Conservation (phyloP, 2,888 invertebrate species). For the Mesorhabditis belari region DNA sequence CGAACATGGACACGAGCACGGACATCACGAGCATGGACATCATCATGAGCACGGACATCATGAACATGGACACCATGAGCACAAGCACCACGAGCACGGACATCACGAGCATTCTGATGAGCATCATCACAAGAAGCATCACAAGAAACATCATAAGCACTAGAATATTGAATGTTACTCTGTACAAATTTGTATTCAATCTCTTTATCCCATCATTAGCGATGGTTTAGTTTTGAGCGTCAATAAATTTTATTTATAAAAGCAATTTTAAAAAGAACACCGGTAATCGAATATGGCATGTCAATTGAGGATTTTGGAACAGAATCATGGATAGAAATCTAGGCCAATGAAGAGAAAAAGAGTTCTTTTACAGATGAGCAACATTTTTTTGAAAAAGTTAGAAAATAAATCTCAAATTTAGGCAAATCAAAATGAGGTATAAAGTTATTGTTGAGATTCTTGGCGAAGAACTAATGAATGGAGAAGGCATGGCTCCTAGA, state of each 20-base stretch:
- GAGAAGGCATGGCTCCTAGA: slow-evolving; percentile 18
- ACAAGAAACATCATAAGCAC: not conserved
- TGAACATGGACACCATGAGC: not conserved
- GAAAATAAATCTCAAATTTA: no score
- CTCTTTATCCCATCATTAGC: not conserved
- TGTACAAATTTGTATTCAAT: not conserved
- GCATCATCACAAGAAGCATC: not conserved
- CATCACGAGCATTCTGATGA: not conserved
- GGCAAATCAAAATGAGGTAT: no score
- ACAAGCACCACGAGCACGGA: not conserved
- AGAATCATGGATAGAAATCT: no score
- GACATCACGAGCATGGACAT: not conserved
- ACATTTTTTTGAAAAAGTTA: no score
- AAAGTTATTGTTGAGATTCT: no score
- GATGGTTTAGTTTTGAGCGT: not conserved
- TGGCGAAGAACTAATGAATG: not conserved
- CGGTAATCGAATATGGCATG: not conserved
- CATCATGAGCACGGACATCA: not conserved
- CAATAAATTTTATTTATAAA: not conserved
- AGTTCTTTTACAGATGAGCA: no score
- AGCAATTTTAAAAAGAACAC: not conserved
- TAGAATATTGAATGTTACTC: not conserved
- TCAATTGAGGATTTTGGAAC: not conserved
- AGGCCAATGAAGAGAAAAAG: no score
- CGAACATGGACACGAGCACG: not conserved